Percentiles rank a stretch among this genome's conserved stretches.
Conservation (phyloP, 2,797 vertebrate species). For the Threskiornis aethiopicus region DNA sequence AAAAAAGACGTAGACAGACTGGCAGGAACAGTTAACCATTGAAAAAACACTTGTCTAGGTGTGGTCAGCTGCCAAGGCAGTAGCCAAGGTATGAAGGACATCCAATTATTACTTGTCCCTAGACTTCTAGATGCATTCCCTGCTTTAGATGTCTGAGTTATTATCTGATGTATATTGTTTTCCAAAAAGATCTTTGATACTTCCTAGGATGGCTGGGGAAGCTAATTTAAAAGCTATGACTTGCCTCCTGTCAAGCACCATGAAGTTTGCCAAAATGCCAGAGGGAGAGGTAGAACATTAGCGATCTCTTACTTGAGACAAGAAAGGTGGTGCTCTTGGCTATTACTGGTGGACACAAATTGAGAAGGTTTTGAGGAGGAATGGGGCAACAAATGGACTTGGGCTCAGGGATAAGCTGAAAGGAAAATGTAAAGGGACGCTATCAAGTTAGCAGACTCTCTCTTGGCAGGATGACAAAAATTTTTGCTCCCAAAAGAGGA, state of each 20-base stretch:
- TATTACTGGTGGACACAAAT: not conserved
- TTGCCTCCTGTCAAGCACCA: not conserved
- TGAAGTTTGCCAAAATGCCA: not conserved
- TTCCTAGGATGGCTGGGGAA: not conserved
- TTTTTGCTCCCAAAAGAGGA: not conserved
- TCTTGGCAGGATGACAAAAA: not conserved
- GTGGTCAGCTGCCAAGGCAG: not conserved
- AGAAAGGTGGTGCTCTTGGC: conserved; percentile 45
- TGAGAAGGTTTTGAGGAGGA: not conserved
- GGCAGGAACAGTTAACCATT: not conserved
- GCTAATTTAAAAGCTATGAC: not conserved
- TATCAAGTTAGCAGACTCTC: conserved; percentile 53
- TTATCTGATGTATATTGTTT: not conserved
- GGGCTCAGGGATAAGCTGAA: conserved; percentile 6
- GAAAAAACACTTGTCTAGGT: not conserved
- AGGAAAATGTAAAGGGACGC: conserved; percentile 63
- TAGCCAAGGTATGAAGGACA: not conserved
- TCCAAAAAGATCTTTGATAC: not conserved
- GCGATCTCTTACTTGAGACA: conserved; percentile 19
- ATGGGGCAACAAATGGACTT: not conserved
- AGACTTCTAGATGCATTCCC: not conserved
- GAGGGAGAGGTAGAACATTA: conserved; percentile 2
- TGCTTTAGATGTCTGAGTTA: not conserved
- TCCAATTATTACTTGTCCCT: not conserved
- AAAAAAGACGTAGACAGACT: not conserved